Evolutionary conservation across 2,888 invertebrate genomes (phyloP).

Genomic region (Scaptomyza caliginosa): DNA sequence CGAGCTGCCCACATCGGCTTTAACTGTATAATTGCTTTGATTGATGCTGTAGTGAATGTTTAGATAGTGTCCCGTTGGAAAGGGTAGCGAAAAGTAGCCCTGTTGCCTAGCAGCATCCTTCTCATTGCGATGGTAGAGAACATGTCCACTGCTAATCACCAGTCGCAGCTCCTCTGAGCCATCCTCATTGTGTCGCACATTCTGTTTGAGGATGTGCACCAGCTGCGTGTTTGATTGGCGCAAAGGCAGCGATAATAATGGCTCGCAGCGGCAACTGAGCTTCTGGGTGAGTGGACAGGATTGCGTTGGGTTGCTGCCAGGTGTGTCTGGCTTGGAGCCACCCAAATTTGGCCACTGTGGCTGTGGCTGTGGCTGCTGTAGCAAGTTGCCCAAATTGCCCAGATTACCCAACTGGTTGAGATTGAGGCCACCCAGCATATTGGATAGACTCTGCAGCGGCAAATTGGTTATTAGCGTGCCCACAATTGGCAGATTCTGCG

Average conservation of each 20-base stretch:
- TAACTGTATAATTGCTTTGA: conserved; percentile 73
- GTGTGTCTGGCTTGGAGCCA: conserved; percentile 20
- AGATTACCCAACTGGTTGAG: conserved; percentile 43
- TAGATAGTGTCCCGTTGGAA: conserved; percentile 60
- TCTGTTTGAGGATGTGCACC: conserved; percentile 67
- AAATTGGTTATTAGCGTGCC: conserved; percentile 69
- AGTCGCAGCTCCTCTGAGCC: conserved; percentile 69
- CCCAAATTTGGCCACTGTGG: conserved; percentile 28
- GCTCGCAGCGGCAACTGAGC: conserved; percentile 74
- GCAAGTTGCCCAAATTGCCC: conserved; percentile 49
- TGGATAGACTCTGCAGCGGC: conserved; percentile 56
- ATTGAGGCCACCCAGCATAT: conserved; percentile 45
- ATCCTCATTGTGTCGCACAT: conserved; percentile 57
- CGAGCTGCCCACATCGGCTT: conserved; percentile 67
- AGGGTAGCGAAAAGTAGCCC: conserved; percentile 60
- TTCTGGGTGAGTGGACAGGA: conserved; percentile 66
- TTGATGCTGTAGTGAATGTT: conserved; percentile 71
- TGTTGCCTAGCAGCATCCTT: conserved; percentile 40
- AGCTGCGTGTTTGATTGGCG: conserved; percentile 33
- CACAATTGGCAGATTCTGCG: conserved; percentile 72
- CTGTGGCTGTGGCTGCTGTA: too few relatives aligned
- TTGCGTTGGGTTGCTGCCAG: conserved; percentile 16
- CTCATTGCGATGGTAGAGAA: conserved; percentile 66
- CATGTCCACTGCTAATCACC: conserved; percentile 66
- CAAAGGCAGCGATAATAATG: conserved; percentile 44